Percentiles rank a stretch among this genome's conserved stretches.
Conservation (phyloP, 2,113 vertebrate species). For the Budorcas taxicolor region DNA sequence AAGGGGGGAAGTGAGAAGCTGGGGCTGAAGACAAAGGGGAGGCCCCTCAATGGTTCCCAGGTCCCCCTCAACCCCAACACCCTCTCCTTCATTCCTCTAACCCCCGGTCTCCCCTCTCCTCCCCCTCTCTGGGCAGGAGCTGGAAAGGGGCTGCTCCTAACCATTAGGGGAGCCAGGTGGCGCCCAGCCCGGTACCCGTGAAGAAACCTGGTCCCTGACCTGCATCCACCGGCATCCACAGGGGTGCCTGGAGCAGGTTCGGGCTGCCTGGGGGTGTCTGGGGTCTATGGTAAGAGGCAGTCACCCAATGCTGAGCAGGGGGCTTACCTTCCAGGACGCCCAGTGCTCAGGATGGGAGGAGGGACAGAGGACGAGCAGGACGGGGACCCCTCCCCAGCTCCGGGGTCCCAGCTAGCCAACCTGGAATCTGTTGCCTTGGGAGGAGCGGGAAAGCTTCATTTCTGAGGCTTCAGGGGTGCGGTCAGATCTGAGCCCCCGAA, state of each 20-base stretch:
- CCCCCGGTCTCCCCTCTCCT: neutral
- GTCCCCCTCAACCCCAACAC: neutral
- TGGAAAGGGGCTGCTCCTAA: neutral
- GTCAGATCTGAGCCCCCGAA: neutral
- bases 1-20: slow-evolving; percentile 54
- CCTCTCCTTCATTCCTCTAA: neutral
- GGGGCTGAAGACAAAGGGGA: slow-evolving; percentile 51
- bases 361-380: neutral
- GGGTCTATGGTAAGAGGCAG: neutral
- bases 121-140: neutral
- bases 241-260: neutral
- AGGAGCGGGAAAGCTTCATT: neutral
- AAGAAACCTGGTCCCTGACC: neutral
- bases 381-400: neutral
- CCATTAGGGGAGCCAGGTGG: neutral
- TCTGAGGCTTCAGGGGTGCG: neutral
- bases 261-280: neutral
- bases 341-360: neutral
- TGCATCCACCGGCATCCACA: neutral
- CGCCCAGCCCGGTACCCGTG: neutral
- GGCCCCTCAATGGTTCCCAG: neutral
- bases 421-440: neutral
- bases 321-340: neutral
- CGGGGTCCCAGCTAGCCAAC: neutral
- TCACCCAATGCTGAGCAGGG: neutral